phyloP scores from a whole-genome alignment of 2,797 vertebrate genomes.

The Chloroceryle amazona region DNA sequence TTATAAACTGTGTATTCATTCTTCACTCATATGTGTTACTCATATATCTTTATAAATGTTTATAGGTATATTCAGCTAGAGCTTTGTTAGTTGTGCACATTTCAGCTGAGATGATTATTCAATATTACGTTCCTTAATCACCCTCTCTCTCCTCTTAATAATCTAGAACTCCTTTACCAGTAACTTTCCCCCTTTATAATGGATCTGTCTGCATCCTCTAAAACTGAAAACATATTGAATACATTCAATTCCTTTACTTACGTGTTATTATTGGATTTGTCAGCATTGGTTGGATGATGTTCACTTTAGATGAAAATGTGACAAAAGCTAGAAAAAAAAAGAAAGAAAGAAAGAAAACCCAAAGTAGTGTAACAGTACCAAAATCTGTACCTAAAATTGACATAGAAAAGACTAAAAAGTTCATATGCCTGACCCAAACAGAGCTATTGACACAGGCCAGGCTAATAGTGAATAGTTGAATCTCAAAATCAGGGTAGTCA shows the following conservation, averaged over 20 bases:
- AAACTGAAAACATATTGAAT: background rate
- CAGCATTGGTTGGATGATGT: slow-evolving; percentile 42
- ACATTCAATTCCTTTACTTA: slow-evolving; percentile 35
- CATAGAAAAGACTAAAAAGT: background rate
- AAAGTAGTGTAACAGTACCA: background rate
- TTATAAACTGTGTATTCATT: background rate
- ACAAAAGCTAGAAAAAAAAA: background rate
- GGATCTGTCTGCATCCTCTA: background rate
- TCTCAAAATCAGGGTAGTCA: background rate
- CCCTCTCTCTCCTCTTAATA: background rate
- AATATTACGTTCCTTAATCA: background rate
- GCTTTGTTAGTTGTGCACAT: background rate
- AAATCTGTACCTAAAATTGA: background rate
- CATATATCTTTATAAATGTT: background rate
- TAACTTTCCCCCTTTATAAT: background rate
- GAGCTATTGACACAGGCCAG: background rate
- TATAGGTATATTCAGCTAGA: background rate
- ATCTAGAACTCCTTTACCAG: background rate
- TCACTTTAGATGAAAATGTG: background rate
- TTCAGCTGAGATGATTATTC: background rate
- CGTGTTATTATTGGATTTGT: slow-evolving; percentile 46
- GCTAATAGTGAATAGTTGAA: background rate
- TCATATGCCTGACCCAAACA: background rate
- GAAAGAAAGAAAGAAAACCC: background rate
- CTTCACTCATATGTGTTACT: background rate